Evolutionary conservation across 2,888 invertebrate species (phyloP).

Genomic region (Polia nebulosa): DNA sequence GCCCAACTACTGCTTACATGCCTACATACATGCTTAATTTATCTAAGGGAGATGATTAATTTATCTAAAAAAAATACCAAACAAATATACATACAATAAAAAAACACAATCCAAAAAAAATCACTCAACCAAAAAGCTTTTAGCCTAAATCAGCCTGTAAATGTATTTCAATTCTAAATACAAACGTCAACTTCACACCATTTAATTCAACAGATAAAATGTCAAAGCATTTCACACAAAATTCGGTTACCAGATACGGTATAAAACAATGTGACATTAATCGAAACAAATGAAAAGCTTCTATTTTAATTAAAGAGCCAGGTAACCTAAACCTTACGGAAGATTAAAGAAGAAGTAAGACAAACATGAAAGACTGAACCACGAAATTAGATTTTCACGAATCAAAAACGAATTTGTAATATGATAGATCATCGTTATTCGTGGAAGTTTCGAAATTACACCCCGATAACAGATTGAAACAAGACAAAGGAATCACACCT

Average conservation of each 20-base stretch:
- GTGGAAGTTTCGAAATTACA: constrained; percentile 83
- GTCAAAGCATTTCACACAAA: constrained; percentile 52
- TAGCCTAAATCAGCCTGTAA: constrained; percentile 41
- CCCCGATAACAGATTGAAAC: constrained; percentile 70
- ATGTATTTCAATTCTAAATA: constrained; percentile 50
- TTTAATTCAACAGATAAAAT: constrained; percentile 50
- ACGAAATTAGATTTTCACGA: constrained; percentile 87
- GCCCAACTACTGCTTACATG: not conserved
- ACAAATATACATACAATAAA: not conserved
- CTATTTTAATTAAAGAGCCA: constrained; percentile 64
- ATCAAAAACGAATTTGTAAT: constrained; percentile 89
- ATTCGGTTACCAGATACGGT: constrained; percentile 53
- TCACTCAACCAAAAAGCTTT: constrained; percentile 40
- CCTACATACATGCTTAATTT: not conserved
- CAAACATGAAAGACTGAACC: constrained; percentile 78
- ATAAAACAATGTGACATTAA: constrained; percentile 62
- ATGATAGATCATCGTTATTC: constrained; percentile 86
- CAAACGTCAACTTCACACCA: constrained; percentile 44
- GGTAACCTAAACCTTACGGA: constrained; percentile 70
- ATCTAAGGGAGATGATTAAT: too few species aligned
- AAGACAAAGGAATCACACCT: constrained; percentile 68
- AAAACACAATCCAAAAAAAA: not conserved
- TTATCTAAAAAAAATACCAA: not conserved
- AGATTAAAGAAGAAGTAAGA: constrained; percentile 79
- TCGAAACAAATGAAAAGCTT: constrained; percentile 55